Evolutionary conservation across 1,140 invertebrate genomes (phyloP), one percentile per base, ranked within the genome.

Genomic region (Drosophila nikananu): DNA sequence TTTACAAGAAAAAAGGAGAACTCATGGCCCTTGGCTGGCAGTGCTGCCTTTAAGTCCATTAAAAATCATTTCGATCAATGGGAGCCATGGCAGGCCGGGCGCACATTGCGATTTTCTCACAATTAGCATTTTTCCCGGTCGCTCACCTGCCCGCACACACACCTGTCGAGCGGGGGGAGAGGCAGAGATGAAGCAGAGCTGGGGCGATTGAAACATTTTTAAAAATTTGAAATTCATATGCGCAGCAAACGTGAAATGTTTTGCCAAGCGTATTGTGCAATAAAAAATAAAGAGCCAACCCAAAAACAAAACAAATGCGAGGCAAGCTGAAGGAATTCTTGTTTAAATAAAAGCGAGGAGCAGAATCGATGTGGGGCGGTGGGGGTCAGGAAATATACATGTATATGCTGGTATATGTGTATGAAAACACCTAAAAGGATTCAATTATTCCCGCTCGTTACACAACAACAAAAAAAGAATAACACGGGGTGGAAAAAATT

Each of bases 181-280:
- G 19, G 6, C 13, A 5, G 46, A 21, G 15, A 5, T 35, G 7
- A 8, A 23, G 63, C 9, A 6, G 8, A 17, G 27, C 5, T 4
- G 65, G 42, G 67, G 46, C 65, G 86, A 87, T 87, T 87, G 84
- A 89, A 87, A 89, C 84, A 87, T 87, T 87, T 87, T 87, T 81
- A 90, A 90, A 90, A 90, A 90, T 90, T 90, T 90, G 86, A 90
- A 90, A 90, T 90, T 90, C 86, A 90, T 90, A 90, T 90, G 79
- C 86, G 86, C 86, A 91, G 78, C 86, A 90, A 90, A 90, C 86
- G 86, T 90, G 86, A 90, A 90, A 90, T 90, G 86, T 81, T 90
- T 90, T 74, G 78, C 81, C 75, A 90, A 90, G 86, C 86, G 86
- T 90, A 90, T 90, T 90, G 78, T 77, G 81, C 84, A 90, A 90